These are phyloP conservation scores for Diachasma alloeum DNA, from an alignment of 1,140 invertebrate species.

Conservation along the genomic window DNA sequence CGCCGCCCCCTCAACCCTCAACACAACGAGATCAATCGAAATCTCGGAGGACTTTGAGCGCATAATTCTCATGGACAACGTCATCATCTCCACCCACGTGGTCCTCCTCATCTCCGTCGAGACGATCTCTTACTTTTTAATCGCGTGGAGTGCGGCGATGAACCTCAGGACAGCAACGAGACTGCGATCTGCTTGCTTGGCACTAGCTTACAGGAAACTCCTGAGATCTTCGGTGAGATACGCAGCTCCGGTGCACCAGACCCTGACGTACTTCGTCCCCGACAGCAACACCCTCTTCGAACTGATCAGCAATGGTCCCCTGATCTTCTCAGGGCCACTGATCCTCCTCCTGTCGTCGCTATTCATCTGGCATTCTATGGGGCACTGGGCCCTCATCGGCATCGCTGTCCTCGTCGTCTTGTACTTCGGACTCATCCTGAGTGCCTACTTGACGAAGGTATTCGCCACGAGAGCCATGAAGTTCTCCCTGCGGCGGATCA, in stretches of 20 bases:
- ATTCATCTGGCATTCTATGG: slow-evolving; percentile 37
- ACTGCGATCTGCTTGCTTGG: slow-evolving; percentile 41
- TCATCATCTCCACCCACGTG: slow-evolving; percentile 35
- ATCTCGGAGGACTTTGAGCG: slow-evolving; percentile 5
- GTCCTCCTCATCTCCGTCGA: slow-evolving; percentile 33
- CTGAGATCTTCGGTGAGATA: slow-evolving; percentile 40
- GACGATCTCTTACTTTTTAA: slow-evolving; percentile 39
- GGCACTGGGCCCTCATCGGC: slow-evolving; percentile 38
- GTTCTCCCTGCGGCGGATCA: slow-evolving; percentile 34
- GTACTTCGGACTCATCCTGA: slow-evolving; percentile 32
- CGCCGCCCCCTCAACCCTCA: too few species aligned
- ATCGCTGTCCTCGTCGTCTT: slow-evolving; percentile 32
- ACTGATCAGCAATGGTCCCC: slow-evolving; percentile 35
- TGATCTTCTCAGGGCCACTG: slow-evolving; percentile 38
- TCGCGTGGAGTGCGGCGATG: slow-evolving; percentile 37
- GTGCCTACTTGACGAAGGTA: slow-evolving; percentile 37
- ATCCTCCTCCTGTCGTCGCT: slow-evolving; percentile 33
- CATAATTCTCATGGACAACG: slow-evolving; percentile 32
- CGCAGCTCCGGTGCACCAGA: slow-evolving; percentile 42
- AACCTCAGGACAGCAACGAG: slow-evolving; percentile 44
- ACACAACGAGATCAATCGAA: neutral
- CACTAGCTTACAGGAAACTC: slow-evolving; percentile 41
- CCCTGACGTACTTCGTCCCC: slow-evolving; percentile 41
- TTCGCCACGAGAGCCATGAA: slow-evolving; percentile 35
- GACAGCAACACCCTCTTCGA: slow-evolving; percentile 42